Evolutionary conservation across 2,113 vertebrate genomes (phyloP).

Genomic region (Garra rufa): DNA sequence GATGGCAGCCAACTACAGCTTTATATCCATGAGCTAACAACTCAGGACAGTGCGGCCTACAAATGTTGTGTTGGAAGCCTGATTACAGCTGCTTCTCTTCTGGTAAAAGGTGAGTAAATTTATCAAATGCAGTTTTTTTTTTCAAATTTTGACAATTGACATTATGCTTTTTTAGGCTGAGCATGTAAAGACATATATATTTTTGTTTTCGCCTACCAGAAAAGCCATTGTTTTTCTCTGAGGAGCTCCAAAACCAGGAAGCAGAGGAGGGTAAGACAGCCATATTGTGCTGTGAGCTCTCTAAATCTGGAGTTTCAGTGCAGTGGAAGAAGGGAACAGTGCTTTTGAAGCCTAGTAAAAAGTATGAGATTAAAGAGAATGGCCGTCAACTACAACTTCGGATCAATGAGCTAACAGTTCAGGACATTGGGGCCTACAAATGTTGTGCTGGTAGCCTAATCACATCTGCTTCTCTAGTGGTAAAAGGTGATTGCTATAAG

Average conservation of each 20-base stretch:
- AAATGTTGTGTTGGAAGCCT: neutral
- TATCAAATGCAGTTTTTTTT: neutral
- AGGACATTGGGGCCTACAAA: conserved; percentile 62
- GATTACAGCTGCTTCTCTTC: conserved; percentile 63
- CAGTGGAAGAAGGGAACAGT: conserved; percentile 75
- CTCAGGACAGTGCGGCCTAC: neutral
- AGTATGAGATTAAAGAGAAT: conserved; percentile 64
- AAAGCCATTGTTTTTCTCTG: conserved; percentile 67
- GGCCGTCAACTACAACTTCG: conserved; percentile 68
- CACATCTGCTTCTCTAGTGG: neutral
- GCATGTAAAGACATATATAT: neutral
- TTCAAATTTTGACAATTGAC: neutral
- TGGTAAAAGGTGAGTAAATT: conserved; percentile 72
- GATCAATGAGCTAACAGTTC: conserved; percentile 63
- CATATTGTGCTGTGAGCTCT: conserved; percentile 74
- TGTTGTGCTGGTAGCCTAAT: conserved; percentile 34
- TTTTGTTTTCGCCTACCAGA: conserved; percentile 60
- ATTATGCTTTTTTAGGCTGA: neutral
- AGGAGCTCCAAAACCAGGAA: conserved; percentile 71
- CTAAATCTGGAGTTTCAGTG: conserved; percentile 55
- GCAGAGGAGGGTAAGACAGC: conserved; percentile 69
- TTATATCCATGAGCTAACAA: neutral
- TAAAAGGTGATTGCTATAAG: neutral
- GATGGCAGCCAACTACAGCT: neutral
- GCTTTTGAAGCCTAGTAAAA: conserved; percentile 63